phyloP scores from a whole-genome alignment of 2,797 vertebrate genomes.

The Muscicapa comitata region DNA sequence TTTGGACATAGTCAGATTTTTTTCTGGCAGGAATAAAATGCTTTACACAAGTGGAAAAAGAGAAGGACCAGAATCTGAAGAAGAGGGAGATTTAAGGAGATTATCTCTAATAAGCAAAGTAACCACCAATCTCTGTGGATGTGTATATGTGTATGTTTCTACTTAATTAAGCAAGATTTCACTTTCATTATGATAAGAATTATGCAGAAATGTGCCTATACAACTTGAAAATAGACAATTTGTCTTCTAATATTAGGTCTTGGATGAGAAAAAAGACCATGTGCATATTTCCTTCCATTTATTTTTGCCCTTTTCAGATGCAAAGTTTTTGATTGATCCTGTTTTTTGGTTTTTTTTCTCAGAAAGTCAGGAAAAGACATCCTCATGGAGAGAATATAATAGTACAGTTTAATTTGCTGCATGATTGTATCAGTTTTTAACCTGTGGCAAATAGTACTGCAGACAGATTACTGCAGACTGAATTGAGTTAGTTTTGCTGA shows the following conservation, averaged over 20 bases:
- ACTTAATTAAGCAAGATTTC: background rate
- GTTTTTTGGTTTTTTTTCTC: background rate
- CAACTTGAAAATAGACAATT: background rate
- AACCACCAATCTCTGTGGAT: background rate
- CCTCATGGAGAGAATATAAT: background rate
- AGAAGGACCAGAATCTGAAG: background rate
- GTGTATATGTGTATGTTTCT: background rate
- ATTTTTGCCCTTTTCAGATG: background rate
- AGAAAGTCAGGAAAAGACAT: background rate
- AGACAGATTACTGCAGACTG: background rate
- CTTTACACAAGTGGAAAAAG: background rate
- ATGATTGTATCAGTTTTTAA: background rate
- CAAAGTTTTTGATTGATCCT: background rate
- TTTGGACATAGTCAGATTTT: background rate
- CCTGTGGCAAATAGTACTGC: background rate
- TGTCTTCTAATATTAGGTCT: background rate
- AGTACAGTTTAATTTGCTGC: background rate
- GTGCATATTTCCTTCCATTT: background rate
- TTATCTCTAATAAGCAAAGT: background rate
- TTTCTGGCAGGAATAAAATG: constrained; percentile 42
- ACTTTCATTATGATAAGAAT: background rate
- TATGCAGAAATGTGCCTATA: background rate
- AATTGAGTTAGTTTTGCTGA: rapidly evolving
- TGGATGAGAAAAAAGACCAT: background rate
- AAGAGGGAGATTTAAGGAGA: background rate